phyloP scores from a whole-genome alignment of 2,888 invertebrate genomes.

The Sepioteuthis lessoniana region DNA sequence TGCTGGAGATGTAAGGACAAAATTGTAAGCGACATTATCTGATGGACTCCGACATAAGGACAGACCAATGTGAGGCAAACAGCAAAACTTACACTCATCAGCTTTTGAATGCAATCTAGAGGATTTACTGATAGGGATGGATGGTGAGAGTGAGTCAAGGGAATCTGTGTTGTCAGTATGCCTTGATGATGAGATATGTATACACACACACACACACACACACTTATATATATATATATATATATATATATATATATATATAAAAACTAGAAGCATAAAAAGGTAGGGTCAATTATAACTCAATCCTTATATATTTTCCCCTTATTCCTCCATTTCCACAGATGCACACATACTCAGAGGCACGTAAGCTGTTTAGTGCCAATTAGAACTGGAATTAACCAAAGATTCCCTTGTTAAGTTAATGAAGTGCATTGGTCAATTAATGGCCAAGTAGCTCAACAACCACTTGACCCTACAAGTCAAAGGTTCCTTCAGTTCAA shows the following conservation, averaged over 20 bases:
- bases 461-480: not conserved
- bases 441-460: not conserved
- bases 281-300: not conserved
- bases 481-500: not conserved
- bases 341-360: not conserved
- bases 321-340: not conserved
- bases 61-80: no score
- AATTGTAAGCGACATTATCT: no score
- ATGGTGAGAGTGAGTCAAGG: no score
- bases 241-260: not conserved
- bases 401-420: not conserved
- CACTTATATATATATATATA: not conserved
- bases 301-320: not conserved
- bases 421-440: constrained; percentile 1
- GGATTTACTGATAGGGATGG: no score
- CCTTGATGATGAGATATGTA: no score
- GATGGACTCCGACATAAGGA: no score
- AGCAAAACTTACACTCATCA: no score
- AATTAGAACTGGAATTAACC: not conserved
- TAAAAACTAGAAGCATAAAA: not conserved
- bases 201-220: no score
- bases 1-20: no score
- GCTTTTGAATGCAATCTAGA: no score
- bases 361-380: not conserved
- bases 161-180: no score